phyloP scores from a whole-genome alignment of 2,113 vertebrate genomes.

The Sinocyclocheilus grahami region DNA sequence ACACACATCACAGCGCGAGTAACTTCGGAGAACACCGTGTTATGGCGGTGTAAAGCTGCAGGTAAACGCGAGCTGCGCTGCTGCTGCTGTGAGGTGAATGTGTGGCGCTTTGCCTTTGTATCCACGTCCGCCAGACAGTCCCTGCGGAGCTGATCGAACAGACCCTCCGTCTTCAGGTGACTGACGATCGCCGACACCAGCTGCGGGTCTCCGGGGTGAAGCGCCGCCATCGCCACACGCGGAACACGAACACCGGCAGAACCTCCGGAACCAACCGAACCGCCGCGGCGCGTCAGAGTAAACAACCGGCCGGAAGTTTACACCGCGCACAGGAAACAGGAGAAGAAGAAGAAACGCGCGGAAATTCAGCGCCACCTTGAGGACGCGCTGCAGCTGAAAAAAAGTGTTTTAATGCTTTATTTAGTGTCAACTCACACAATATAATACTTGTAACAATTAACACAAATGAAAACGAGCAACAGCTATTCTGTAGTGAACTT shows the following conservation, averaged over 20 bases:
- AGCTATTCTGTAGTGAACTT: no score
- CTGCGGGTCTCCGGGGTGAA: constrained; percentile 86
- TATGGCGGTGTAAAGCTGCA: not conserved
- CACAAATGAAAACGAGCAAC: not conserved
- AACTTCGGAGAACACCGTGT: not conserved
- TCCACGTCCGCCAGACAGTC: constrained; percentile 96
- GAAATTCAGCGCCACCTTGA: not conserved
- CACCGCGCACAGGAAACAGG: not conserved
- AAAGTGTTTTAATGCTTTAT: not conserved
- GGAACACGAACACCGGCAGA: not conserved
- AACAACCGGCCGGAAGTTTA: not conserved
- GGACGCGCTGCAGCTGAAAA: not conserved
- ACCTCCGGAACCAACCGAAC: not conserved
- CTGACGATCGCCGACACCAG: constrained; percentile 91
- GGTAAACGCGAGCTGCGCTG: not conserved
- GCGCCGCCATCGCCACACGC: constrained; percentile 69
- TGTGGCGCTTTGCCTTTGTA: constrained; percentile 81
- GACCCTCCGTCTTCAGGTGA: constrained; percentile 93
- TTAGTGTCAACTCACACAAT: not conserved
- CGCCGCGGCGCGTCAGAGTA: not conserved
- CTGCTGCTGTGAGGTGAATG: not conserved
- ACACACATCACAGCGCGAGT: not conserved
- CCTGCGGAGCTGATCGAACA: constrained; percentile 95
- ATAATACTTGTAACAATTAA: not conserved
- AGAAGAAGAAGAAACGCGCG: not conserved